phyloP scores from a whole-genome alignment of 2,113 vertebrate species.

The Erythrocercus mccallii region DNA sequence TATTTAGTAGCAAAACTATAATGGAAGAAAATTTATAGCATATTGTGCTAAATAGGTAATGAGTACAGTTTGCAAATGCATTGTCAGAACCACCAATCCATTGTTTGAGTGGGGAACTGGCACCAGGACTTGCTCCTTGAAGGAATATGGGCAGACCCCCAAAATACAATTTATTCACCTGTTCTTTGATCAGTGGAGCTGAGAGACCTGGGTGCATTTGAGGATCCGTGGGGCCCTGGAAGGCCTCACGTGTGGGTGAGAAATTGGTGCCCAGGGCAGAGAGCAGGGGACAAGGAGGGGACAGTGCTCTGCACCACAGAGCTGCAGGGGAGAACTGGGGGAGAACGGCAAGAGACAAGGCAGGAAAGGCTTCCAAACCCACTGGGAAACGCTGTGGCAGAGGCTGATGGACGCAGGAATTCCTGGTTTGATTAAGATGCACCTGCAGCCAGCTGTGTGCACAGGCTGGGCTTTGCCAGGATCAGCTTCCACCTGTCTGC shows the following conservation, averaged over 20 bases:
- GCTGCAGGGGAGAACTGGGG: no score
- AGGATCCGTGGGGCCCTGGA: background rate
- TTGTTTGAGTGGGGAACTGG: slow-evolving; percentile 21
- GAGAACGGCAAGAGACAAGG: background rate
- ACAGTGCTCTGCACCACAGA: background rate
- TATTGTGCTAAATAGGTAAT: background rate
- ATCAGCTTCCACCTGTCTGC: background rate
- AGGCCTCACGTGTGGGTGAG: background rate
- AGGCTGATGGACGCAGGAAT: background rate
- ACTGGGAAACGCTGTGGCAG: fast-evolving
- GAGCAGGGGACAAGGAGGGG: background rate
- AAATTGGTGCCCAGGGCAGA: background rate
- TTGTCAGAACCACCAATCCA: background rate
- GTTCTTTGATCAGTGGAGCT: background rate
- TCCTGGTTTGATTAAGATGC: background rate
- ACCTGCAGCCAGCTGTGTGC: background rate
- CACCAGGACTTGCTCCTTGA: background rate
- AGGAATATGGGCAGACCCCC: background rate
- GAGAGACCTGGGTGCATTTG: background rate
- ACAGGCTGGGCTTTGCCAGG: background rate
- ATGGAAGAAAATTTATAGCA: slow-evolving; percentile 1
- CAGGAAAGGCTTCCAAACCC: background rate
- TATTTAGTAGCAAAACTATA: background rate
- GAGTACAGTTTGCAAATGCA: background rate
- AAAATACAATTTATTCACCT: background rate